Evolutionary conservation across 2,113 vertebrate species (phyloP), one percentile per base, ranked within the genome.

Genomic region (Oplegnathus fasciatus): DNA sequence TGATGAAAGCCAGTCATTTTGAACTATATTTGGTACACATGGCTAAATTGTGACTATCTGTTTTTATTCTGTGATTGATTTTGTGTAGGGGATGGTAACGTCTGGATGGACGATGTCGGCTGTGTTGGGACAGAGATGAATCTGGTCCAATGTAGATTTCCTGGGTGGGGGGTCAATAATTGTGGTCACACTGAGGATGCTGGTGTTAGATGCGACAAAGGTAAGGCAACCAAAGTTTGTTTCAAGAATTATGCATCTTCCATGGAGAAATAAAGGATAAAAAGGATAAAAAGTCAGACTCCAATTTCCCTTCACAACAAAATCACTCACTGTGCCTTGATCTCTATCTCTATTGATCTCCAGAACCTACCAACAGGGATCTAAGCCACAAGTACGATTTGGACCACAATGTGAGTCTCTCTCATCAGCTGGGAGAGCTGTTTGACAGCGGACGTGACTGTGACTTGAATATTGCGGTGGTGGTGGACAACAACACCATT

Each of bases 401-500:
- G 54, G 60, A 67, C 75, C 78, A 82, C 40, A 65, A 46, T 13
- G 17, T 60, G 2, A 69, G 46, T 55, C 80, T 88, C 22, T 69
- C 86, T 57, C 2, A 34, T 22, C 81, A 88, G 78, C 71, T 86
- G 44, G 84, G 75, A 15, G 70, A 84, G 37, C 74, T 90, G 69
- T 90, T 91, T 76, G 81, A 88, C 54, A 82, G 61, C 28, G 87
- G 93, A 70, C n/a, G 2, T 20, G 78, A 78, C 89, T 95, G 95
- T 4, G 94, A 96, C 9, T 20, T 93, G 42, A 84, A 78, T 64
- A 85, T 93, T 24, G 2, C 40, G 3, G 94, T 95, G 85, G 8
- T 8, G 18, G 82, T 54, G 0, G 62, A 70, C 1, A 71, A 68
- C 20, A 55, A 32, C n/a, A 24, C 1, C 8, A 11, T 58, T 17